Evolutionary conservation across 2,113 vertebrate species (phyloP).

Genomic region (Nerophis ophidion): DNA sequence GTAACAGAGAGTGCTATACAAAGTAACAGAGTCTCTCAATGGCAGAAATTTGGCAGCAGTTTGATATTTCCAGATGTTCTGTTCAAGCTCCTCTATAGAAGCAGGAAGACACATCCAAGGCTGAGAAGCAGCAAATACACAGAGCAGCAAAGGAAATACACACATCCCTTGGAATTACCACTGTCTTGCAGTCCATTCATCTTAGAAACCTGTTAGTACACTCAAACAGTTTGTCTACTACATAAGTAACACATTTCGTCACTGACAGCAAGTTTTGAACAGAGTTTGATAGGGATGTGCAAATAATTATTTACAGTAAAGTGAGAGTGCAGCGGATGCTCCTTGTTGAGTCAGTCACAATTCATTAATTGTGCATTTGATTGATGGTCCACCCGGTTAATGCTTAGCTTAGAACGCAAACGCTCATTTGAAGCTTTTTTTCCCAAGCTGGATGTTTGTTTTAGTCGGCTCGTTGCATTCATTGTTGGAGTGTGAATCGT

Average conservation of each 20-base stretch:
- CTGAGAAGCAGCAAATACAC: conserved; percentile 11
- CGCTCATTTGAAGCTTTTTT: background rate
- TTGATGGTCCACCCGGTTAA: background rate
- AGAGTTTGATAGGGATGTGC: background rate
- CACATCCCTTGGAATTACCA: conserved; percentile 7
- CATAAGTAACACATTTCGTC: background rate
- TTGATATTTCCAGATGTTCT: conserved; percentile 14
- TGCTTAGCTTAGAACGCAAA: background rate
- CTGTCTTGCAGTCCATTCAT: background rate
- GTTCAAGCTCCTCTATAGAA: conserved; percentile 19
- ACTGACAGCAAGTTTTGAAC: background rate
- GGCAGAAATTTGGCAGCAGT: conserved; percentile 10
- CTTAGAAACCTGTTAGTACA: background rate
- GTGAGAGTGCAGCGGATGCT: background rate
- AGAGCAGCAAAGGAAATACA: conserved; percentile 29
- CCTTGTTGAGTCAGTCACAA: background rate
- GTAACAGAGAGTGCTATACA: conserved; percentile 6
- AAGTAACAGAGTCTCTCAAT: background rate
- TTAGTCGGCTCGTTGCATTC: background rate
- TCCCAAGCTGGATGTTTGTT: background rate
- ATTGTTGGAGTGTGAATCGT: background rate
- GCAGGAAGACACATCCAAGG: conserved; percentile 15
- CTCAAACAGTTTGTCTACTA: background rate
- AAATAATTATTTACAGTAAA: background rate
- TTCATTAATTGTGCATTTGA: background rate